Conservation (phyloP, 2,888 invertebrate species). For the Nemurella pictetii region DNA sequence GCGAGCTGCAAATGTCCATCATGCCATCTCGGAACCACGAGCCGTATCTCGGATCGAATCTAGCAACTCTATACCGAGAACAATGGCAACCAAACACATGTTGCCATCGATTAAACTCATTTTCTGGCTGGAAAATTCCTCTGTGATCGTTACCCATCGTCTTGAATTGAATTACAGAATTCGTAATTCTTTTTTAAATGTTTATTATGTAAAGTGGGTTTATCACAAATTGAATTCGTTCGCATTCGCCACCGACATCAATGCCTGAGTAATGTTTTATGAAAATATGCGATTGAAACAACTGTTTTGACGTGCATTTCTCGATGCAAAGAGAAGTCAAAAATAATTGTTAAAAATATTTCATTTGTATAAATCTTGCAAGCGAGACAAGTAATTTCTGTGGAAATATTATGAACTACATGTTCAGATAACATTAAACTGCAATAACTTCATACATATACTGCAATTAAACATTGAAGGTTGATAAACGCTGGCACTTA, state of each 20-base stretch:
- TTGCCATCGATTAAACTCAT: constrained; percentile 14
- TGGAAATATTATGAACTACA: background rate
- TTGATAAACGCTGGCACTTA: background rate
- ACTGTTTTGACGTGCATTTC: background rate
- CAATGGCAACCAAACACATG: constrained; percentile 19
- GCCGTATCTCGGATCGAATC: background rate
- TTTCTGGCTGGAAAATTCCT: constrained; percentile 20
- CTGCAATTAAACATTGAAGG: background rate
- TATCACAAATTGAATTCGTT: background rate
- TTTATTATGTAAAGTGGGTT: background rate
- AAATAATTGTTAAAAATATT: background rate
- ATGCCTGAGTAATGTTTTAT: background rate
- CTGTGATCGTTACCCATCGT: constrained; percentile 7
- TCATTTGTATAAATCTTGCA: too few species aligned
- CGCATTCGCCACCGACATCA: background rate
- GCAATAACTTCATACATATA: background rate
- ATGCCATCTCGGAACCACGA: constrained; percentile 10
- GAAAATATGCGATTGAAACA: background rate
- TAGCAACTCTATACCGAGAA: constrained; percentile 20
- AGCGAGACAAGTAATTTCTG: background rate
- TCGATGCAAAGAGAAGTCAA: background rate
- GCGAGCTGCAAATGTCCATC: constrained; percentile 22
- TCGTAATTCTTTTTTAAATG: background rate
- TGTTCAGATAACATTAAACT: background rate
- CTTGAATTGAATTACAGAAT: constrained; percentile 24